Evolutionary conservation across 2,888 invertebrate genomes (phyloP).

Genomic region (Schrankia costaestrigalis): DNA sequence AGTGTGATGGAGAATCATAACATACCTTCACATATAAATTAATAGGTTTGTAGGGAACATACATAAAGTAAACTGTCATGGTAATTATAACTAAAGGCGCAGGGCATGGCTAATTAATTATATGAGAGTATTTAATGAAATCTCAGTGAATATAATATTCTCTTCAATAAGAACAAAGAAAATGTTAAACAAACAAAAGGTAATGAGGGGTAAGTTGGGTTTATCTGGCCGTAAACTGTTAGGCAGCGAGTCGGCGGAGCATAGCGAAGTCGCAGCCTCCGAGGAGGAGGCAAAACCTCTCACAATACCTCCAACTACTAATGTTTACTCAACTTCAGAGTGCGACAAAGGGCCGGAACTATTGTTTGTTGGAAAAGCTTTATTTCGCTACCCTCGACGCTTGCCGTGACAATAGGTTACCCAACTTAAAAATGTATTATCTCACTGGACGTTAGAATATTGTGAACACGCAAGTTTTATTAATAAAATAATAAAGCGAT

Average conservation of each 20-base stretch:
- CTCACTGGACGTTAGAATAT: constrained; percentile 51
- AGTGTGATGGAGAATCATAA: too few relatives aligned
- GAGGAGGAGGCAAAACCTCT: constrained; percentile 36
- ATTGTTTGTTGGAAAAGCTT: constrained; percentile 80
- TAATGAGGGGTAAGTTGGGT: constrained; percentile 64
- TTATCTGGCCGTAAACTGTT: constrained; percentile 70
- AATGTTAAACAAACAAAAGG: constrained; percentile 62
- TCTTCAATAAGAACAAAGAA: constrained; percentile 50
- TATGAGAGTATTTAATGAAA: too few relatives aligned
- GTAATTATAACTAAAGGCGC: constrained; percentile 2
- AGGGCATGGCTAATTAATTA: too few relatives aligned
- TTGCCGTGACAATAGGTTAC: constrained; percentile 77
- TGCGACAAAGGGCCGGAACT: constrained; percentile 80
- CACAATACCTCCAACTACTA: constrained; percentile 74
- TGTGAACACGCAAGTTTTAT: constrained; percentile 27
- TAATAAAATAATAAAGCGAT: background rate
- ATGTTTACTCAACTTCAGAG: constrained; percentile 76
- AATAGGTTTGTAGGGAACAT: too few relatives aligned
- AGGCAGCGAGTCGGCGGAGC: constrained; percentile 43
- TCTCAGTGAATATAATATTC: constrained; percentile 3
- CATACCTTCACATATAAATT: too few relatives aligned
- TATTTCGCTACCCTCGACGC: constrained; percentile 76
- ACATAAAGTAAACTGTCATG: too few relatives aligned
- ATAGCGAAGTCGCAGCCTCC: constrained; percentile 25
- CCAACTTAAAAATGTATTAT: constrained; percentile 79